These are phyloP conservation scores for Drosophila prosaltans DNA, from an alignment of 1,140 invertebrate species.

Conservation along the genomic window DNA sequence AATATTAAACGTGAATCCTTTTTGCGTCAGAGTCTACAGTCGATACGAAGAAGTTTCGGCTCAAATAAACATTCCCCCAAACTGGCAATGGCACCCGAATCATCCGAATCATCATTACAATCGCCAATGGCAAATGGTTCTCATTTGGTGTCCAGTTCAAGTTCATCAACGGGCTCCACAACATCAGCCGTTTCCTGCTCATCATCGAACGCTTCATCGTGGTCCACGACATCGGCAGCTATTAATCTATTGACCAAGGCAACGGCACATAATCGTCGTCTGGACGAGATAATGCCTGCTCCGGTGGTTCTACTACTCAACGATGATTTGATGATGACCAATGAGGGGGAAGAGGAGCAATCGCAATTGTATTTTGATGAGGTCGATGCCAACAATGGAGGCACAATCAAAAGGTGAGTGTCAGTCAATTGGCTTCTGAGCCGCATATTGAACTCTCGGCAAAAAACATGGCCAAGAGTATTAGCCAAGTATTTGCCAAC, in stretches of 20 bases:
- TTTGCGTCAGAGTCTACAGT: constrained; percentile 63
- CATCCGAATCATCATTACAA: background rate
- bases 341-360: background rate
- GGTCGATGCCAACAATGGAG: background rate
- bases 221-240: constrained; percentile 38
- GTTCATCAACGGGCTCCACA: constrained; percentile 7
- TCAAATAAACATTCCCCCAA: constrained; percentile 50
- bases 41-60: constrained; percentile 65
- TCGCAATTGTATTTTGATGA: background rate
- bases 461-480: background rate
- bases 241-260: constrained; percentile 35
- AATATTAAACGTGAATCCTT: constrained; percentile 61
- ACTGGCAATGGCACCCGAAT: constrained; percentile 9
- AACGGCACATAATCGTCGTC: constrained; percentile 39
- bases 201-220: constrained; percentile 25
- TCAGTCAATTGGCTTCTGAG: constrained; percentile 2
- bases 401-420: constrained; percentile 10
- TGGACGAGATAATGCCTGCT: constrained; percentile 45
- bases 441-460: no score
- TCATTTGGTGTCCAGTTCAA: background rate
- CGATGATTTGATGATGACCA: constrained; percentile 7
- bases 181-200: constrained; percentile 23
- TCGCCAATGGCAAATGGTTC: constrained; percentile 11
- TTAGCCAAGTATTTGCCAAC: constrained; percentile 9
- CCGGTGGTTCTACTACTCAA: constrained; percentile 46